Evolutionary conservation across 2,888 invertebrate genomes (phyloP), one percentile per base, ranked within the genome.

Genomic region (Iselma pallidipennis): DNA sequence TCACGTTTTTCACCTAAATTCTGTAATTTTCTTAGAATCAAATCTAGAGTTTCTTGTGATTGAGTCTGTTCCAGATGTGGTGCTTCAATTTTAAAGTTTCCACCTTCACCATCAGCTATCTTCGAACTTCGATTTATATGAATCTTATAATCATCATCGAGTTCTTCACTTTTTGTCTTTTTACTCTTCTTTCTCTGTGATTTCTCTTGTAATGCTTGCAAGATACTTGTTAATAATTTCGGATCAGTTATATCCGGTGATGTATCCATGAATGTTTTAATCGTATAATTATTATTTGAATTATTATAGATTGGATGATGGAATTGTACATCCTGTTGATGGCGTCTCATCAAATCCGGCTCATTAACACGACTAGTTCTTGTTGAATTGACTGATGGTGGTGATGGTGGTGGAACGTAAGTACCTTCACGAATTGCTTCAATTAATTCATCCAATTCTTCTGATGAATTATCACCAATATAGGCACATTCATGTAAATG

Each of bases 401-500:
- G 23, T 23, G 25, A 12, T 3, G 51, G 16, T n/a, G 49, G 56
- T 6, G 66, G 57, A 5, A 74, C 66, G 54, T 75, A 76, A 4
- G 66, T 70, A 28, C 77, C 76, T 67, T 80, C 78, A 9, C 70
- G 65, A 7, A 79, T 75, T 7, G 77, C 74, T 66, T 81, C 80
- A 70, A 79, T 74, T 6, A 81, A 58, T 72, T 91, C 90, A 23
- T 90, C 89, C 6, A 89, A 78, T 71, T 91, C 91, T 75, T 91
- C 91, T 0, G 91, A 90, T 0, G 91, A 91, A 74, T 91, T 88
- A 74, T 92, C 91, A 0, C 92, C 92, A 54, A 92, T 91, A 80
- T 91, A 92, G 0, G 91, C 91, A 74, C 92, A 92, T 71, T 91
- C 89, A 71, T 91, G 89, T 0, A 92, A 83, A 76, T 91, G 89